Evolutionary conservation across 2,797 vertebrate species (phyloP).

Genomic region (Hydrophis major): DNA sequence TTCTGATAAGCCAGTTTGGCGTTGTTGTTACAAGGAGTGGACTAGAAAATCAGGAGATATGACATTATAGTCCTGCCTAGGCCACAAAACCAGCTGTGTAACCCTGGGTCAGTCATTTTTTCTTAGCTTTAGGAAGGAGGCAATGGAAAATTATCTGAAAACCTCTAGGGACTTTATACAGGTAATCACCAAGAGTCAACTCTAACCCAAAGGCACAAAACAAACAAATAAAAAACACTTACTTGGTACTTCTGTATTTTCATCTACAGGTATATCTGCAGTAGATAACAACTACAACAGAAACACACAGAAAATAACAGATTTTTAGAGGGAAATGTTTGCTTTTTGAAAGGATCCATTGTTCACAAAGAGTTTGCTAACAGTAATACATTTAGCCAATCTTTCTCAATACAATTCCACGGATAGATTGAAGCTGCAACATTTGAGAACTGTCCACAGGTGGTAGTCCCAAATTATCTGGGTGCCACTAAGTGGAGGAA

Average conservation of each 20-base stretch:
- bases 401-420: background rate
- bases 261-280: conserved; percentile 83
- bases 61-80: background rate
- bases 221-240: conserved; percentile 47
- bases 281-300: conserved; percentile 84
- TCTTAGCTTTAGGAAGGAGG: background rate
- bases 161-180: background rate
- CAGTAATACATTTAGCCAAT: background rate
- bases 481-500: background rate
- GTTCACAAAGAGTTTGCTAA: background rate
- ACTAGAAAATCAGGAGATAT: background rate
- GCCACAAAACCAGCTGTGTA: background rate
- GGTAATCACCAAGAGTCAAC: background rate
- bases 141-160: background rate
- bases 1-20: conserved; percentile 1
- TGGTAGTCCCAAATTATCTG: background rate
- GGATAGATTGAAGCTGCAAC: background rate
- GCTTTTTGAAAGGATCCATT: background rate
- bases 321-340: background rate
- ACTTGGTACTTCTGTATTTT: conserved; percentile 91
- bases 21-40: background rate
- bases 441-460: background rate
- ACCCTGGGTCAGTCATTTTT: background rate
- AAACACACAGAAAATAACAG: background rate
- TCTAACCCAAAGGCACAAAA: background rate